These are phyloP conservation scores for Lycophotia porphyrea DNA, from an alignment of 2,888 invertebrate species.

Conservation along the genomic window DNA sequence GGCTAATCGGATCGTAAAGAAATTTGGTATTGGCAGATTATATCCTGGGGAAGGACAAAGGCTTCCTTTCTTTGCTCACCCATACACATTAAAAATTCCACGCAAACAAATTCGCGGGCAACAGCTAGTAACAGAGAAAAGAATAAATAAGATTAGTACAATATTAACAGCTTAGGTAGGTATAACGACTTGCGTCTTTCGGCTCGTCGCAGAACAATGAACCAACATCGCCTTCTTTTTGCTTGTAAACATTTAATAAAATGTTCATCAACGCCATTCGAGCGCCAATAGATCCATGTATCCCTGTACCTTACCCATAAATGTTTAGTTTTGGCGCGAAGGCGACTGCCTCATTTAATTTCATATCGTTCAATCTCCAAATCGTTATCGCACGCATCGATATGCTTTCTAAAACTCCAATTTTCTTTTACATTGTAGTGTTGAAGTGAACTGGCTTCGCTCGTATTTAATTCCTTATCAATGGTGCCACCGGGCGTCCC, in stretches of 20 bases:
- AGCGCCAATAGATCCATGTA: neutral
- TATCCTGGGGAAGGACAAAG: no score
- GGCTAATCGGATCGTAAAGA: no score
- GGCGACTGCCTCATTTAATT: slow-evolving; percentile 47
- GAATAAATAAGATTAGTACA: neutral
- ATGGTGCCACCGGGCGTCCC: slow-evolving; percentile 79
- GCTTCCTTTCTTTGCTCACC: no score
- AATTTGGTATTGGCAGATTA: no score
- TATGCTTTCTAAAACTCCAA: slow-evolving; percentile 82
- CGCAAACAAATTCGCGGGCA: no score
- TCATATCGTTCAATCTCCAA: slow-evolving; percentile 71
- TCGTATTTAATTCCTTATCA: slow-evolving; percentile 82
- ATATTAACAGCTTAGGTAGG: neutral
- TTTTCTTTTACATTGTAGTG: slow-evolving; percentile 77
- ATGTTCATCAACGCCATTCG: neutral
- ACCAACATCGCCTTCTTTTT: neutral
- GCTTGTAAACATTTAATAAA: neutral
- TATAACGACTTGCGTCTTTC: neutral
- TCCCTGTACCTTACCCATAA: neutral
- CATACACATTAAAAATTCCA: no score
- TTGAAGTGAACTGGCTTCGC: slow-evolving; percentile 71
- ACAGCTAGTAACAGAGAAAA: neutral
- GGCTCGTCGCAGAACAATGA: no score
- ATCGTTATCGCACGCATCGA: slow-evolving; percentile 71
- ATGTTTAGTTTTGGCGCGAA: slow-evolving; percentile 41